Conservation (phyloP, 2,888 invertebrate genomes). For the Lysandra coridon region DNA sequence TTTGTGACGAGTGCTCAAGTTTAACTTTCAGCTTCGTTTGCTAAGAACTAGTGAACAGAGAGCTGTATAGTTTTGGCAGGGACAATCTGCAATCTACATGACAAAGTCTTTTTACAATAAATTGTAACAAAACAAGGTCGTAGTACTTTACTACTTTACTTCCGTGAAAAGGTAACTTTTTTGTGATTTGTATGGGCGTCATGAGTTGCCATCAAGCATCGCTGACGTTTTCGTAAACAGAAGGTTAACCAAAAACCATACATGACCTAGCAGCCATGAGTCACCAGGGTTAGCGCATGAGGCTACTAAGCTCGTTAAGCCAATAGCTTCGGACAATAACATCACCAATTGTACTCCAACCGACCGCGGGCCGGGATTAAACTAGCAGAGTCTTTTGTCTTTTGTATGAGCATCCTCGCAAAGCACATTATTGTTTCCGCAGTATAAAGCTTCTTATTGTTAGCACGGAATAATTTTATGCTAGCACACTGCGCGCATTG, state of each 20-base stretch:
- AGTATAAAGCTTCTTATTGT: slow-evolving; percentile 24
- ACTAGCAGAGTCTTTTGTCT: slow-evolving; percentile 26
- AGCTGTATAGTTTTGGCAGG: not conserved
- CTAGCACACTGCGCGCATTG: not conserved
- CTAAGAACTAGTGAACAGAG: not conserved
- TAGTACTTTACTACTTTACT: no score
- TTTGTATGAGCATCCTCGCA: slow-evolving; percentile 23
- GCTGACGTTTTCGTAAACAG: not conserved
- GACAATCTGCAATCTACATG: not conserved
- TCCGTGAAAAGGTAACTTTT: no score
- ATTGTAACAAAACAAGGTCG: not conserved
- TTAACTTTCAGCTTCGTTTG: slow-evolving; percentile 2
- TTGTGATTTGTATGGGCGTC: no score
- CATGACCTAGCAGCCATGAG: not conserved
- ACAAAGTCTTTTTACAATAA: not conserved
- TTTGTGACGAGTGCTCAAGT: not conserved
- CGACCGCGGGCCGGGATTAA: slow-evolving; percentile 20
- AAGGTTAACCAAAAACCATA: not conserved
- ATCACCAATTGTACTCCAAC: slow-evolving; percentile 13
- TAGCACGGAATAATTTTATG: slow-evolving; percentile 18
- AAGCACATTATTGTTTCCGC: slow-evolving; percentile 27
- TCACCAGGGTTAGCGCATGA: not conserved
- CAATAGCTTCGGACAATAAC: slow-evolving; percentile 28
- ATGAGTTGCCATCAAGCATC: not conserved
- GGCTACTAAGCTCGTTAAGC: slow-evolving; percentile 19